A percentile compares a stretch with the other conserved stretches of the same genome.
Evolutionary conservation across 2,888 invertebrate species (phyloP).

Genomic region (Leptura quadrifasciata): DNA sequence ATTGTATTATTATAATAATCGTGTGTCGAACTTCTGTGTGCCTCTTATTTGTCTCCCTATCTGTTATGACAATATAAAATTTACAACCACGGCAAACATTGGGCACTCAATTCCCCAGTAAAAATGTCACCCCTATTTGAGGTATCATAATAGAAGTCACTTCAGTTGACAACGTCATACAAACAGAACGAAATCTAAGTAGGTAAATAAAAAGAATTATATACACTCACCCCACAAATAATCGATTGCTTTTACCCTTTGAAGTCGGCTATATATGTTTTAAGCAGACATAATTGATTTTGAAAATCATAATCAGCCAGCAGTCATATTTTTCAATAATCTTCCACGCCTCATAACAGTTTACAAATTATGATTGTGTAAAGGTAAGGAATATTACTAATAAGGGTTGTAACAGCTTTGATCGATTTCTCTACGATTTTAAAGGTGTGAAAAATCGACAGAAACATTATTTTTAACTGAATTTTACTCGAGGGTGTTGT

Average conservation of each 20-base stretch:
- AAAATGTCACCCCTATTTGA: slow-evolving; percentile 35
- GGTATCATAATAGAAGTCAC: slow-evolving; percentile 29
- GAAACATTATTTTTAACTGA: slow-evolving; percentile 23
- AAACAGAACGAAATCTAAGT: slow-evolving; percentile 18
- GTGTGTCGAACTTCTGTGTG: too few relatives aligned
- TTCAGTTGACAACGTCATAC: slow-evolving; percentile 29
- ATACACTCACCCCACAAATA: neutral
- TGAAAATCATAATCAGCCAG: slow-evolving; percentile 27
- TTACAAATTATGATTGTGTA: slow-evolving; percentile 15
- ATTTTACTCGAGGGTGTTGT: neutral
- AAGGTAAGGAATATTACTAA: slow-evolving; percentile 27
- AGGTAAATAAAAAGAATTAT: slow-evolving; percentile 10
- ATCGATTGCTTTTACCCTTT: slow-evolving; percentile 15
- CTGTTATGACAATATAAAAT: neutral
- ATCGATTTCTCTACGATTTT: slow-evolving; percentile 19
- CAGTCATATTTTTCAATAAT: slow-evolving; percentile 40
- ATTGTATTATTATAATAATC: too few relatives aligned
- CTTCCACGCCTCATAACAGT: slow-evolving; percentile 30
- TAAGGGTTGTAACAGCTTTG: slow-evolving; percentile 12
- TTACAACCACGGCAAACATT: neutral
- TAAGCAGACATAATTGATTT: slow-evolving; percentile 12
- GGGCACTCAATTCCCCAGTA: slow-evolving; percentile 16
- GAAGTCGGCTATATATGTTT: slow-evolving; percentile 8
- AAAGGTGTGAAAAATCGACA: slow-evolving; percentile 36
- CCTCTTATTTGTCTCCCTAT: neutral